Conservation (phyloP, 2,113 vertebrate species). For the Rhinogobius similis region DNA sequence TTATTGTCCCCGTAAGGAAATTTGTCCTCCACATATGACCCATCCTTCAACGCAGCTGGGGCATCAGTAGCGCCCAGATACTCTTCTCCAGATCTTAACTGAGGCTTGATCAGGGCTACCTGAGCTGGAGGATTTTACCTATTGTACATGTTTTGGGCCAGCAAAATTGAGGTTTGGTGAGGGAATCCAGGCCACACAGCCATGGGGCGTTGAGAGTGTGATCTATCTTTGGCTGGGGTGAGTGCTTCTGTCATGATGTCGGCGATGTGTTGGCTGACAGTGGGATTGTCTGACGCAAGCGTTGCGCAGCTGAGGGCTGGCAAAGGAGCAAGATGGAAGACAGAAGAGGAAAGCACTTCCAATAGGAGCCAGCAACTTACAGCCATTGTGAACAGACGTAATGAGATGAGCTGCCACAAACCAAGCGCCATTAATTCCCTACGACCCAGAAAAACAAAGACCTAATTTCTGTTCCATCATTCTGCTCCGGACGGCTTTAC, state of each 20-base stretch:
- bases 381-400: constrained; percentile 42
- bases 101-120: no score
- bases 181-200: constrained; percentile 42
- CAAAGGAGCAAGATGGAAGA: constrained; percentile 44
- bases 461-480: constrained; percentile 23
- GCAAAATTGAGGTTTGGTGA: neutral
- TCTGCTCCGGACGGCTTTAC: constrained; percentile 28
- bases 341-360: constrained; percentile 41
- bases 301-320: constrained; percentile 54
- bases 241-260: constrained; percentile 56
- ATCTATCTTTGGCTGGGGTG: constrained; percentile 49
- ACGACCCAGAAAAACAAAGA: constrained; percentile 35
- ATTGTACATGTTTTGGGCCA: no score
- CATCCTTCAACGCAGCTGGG: no score
- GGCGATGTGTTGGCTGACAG: constrained; percentile 55
- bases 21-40: no score
- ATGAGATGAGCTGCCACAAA: constrained; percentile 28
- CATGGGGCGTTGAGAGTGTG: constrained; percentile 33
- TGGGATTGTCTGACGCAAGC: constrained; percentile 61
- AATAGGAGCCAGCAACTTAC: constrained; percentile 30
- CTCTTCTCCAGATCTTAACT: no score
- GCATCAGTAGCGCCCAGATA: no score
- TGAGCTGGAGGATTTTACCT: no score
- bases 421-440: constrained; percentile 27
- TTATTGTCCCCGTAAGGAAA: no score